phyloP scores from a whole-genome alignment of 2,797 vertebrate species.

The Characodon lateralis region DNA sequence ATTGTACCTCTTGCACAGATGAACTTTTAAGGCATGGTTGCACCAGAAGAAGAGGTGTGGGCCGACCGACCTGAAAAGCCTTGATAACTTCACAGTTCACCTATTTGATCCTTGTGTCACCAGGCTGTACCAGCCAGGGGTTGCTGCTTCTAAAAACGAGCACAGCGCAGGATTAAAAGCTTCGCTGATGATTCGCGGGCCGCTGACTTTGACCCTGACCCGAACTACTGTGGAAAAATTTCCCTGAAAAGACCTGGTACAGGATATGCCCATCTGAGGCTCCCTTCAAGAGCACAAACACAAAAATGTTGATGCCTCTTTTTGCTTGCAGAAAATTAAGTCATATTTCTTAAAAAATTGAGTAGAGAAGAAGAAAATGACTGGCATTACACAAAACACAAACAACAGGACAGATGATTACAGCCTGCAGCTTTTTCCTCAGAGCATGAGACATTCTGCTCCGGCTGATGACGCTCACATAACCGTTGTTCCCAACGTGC shows the following conservation, averaged over 20 bases:
- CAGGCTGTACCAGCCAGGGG: slow-evolving; percentile 56
- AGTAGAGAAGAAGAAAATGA: background rate
- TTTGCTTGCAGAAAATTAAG: background rate
- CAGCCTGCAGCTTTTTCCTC: slow-evolving; percentile 12
- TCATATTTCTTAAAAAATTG: background rate
- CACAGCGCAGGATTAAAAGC: slow-evolving; percentile 70
- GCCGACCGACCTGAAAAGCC: slow-evolving; percentile 20
- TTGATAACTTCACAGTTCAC: slow-evolving; percentile 49
- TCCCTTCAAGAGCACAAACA: background rate
- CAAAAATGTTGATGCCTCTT: background rate
- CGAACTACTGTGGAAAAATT: slow-evolving; percentile 51
- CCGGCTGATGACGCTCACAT: slow-evolving; percentile 33
- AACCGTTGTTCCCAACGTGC: slow-evolving; percentile 23
- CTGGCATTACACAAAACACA: slow-evolving; percentile 1
- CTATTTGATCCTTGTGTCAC: slow-evolving; percentile 59
- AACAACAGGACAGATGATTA: slow-evolving; percentile 4
- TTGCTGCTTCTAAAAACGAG: slow-evolving; percentile 63
- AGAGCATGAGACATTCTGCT: slow-evolving; percentile 19
- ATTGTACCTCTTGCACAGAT: background rate
- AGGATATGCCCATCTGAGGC: background rate
- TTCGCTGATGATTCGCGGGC: slow-evolving; percentile 58
- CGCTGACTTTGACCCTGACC: slow-evolving; percentile 65
- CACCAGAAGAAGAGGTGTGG: slow-evolving; percentile 1
- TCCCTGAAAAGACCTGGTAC: slow-evolving; percentile 43
- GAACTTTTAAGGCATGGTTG: background rate